Evolutionary conservation across 2,888 invertebrate genomes (phyloP), one percentile per base, ranked within the genome.

Genomic region (Drosophila setosimentum): DNA sequence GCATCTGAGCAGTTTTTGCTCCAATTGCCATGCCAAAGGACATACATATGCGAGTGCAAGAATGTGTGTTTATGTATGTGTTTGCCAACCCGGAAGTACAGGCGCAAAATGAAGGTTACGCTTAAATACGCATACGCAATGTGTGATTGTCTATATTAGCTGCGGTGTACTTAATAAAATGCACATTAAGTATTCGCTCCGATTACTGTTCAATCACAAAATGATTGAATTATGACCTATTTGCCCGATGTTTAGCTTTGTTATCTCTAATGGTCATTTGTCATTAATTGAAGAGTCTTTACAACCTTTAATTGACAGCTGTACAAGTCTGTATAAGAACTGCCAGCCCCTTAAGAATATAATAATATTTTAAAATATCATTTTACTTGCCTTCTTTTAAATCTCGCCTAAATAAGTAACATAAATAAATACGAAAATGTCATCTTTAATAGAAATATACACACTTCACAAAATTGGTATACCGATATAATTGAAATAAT

Each of bases 11-110:
- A 68, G 58, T 51, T 70, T 66, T 57, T 67, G 49, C 35, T 67
- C 51, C 62, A 68, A 65, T 73, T 65, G 76, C 45, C 53, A 65
- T 61, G 57, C 32, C 58, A 69, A 60, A 69, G 70, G 70, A 69
- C 60, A 68, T 42, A 73, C 75, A 71, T 50, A 58, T 69, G 72
- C 42, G 48, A 21, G 37, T 61, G 30, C 13, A 32, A 18, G 8
- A n/a, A 11, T 24, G 33, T 18, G 16, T n/a, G 18, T n/a, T 18
- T 24, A 16, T 16, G 49, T 21, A 51, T 33, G 35, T 11, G 30
- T 50, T 1, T 69, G 50, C 53, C 59, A 87, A 51, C 69, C 89
- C 89, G 90, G 89, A 87, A 82, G 75, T 77, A 53, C 53, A 55
- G 29, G n/a, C 48, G 51, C 35, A 32, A 16, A 8, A 42, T 29